Evolutionary conservation across 2,113 vertebrate genomes (phyloP), one percentile per base, ranked within the genome.

Genomic region (Leucopsar rothschildi): DNA sequence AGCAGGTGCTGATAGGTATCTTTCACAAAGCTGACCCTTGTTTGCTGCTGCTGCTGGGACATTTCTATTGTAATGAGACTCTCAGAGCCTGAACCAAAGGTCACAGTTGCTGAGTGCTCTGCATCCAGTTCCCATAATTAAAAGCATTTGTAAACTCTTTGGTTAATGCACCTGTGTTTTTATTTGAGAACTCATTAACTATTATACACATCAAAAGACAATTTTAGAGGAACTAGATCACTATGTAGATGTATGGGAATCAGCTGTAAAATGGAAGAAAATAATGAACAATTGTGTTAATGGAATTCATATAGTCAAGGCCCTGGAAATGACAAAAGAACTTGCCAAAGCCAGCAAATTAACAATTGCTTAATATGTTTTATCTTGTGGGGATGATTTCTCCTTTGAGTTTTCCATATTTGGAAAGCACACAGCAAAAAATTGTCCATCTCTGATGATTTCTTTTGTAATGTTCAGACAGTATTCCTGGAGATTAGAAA

Each of bases 151-250:
- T 65, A 88, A 88, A 80, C 11, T 92, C 66, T 71, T 59, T 82
- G 72, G 86, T 87, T 95, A 96, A 92, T 64, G n/a, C 70, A 35
- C 19, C 49, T 75, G 55, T 69, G 50, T 69, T 96, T 95, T 97
- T 50, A 96, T 96, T 96, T 86, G 68, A 95, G 64, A 91, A 88
- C 33, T 91, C 68, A 93, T 93, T 95, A 92, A 88, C 71, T 66
- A 42, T 64, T 86, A 69, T 15, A 57, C 10, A 52, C 44, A 88
- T 88, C 47, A 95, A 84, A 93, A 83, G 45, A 84, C 37, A 78
- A 52, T 86, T 94, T 88, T 76, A 80, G 85, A 79, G 68, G 28
- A 88, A 64, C 18, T 40, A 47, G 40, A 37, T 70, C 7, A 3
- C 64, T 53, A 20, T 73, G 28, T 57, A 76, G 15, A 78, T 68